Percentiles rank a stretch among this genome's conserved stretches.
Evolutionary conservation across 2,797 vertebrate species (phyloP).

Genomic region (Danio tinwini): DNA sequence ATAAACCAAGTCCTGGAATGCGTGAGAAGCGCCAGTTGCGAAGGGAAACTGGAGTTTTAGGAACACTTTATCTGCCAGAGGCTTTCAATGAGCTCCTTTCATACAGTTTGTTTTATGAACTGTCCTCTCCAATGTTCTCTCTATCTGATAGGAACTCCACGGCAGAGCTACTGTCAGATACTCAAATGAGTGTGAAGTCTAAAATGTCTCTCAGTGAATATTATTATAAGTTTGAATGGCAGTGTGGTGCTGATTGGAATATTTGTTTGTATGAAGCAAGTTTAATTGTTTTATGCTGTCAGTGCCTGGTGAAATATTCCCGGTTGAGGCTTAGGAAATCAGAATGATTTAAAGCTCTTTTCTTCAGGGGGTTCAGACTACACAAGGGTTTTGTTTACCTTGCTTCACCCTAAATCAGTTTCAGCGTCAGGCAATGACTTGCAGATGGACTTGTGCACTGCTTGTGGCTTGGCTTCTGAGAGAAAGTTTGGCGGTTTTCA

Average conservation of each 20-base stretch:
- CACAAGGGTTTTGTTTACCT: conserved; percentile 57
- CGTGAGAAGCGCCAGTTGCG: conserved; percentile 31
- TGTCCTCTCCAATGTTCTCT: conserved; percentile 45
- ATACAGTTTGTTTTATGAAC: conserved; percentile 40
- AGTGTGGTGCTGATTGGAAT: neutral
- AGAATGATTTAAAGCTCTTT: conserved; percentile 40
- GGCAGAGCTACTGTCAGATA: conserved; percentile 48
- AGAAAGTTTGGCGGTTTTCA: conserved; percentile 33
- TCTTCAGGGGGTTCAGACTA: conserved; percentile 47
- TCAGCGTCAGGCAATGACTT: conserved; percentile 68
- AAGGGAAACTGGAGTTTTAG: conserved; percentile 34
- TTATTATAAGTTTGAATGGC: neutral
- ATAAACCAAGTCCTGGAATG: conserved; percentile 61
- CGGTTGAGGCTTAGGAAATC: conserved; percentile 46
- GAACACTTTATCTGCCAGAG: conserved; percentile 55
- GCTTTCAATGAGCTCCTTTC: conserved; percentile 59
- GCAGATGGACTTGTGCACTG: conserved; percentile 63
- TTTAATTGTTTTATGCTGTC: conserved; percentile 19
- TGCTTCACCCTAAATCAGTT: conserved; percentile 61
- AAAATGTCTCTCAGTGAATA: neutral
- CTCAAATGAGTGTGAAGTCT: neutral
- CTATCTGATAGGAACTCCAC: conserved; percentile 22
- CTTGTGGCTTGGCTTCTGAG: conserved; percentile 36
- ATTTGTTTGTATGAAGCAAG: neutral
- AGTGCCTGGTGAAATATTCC: conserved; percentile 21